Base-by-base conservation (phyloP, 2,113 vertebrate genomes). In the Sterna hirundo region DNA sequence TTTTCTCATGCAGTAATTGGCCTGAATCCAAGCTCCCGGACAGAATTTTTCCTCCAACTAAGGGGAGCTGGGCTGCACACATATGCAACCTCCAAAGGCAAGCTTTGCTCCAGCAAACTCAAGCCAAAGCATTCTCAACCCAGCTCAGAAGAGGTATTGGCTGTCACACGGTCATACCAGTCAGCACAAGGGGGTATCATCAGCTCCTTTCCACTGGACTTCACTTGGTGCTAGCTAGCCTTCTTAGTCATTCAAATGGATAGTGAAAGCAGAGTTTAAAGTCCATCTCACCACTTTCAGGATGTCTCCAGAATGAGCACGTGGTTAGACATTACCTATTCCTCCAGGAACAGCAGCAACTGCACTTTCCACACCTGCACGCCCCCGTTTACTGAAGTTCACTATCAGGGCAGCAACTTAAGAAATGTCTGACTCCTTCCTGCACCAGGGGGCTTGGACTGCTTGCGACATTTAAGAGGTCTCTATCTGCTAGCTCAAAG, bases 11-110 rank as follows among this genome's bases (percentile, higher is more conserved):
- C 23, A 70, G 58, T n/a, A 72, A 66, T 2, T 69, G 86, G 78
- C 46, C 58, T 34, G n/a, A 89, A 91, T 90, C 70, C 84, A 95
- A 26, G 23, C 62, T 88, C 52, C 44, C 36, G n/a, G 26, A 80
- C 1, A 94, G 49, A 79, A 29, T 34, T 79, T 76, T 84, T 76
- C n/a, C 32, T 94, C 76, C 36, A 71, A 4, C 66, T 42, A 79
- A 54, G 17, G 13, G 49, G 69, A 82, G 26, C 17, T 32, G n/a
- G 12, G n/a, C 29, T 89, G 42, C 22, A 84, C 29, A 32, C 26
- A 51, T 34, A 79, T 16, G 42, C 68, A 93, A 27, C 46, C 32
- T 74, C 79, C 51, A 76, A 84, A 94, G 54, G 30, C 86, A 86
- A 82, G 15, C 22, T 81, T 65, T 78, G 60, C 54, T 90, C 46